Evolutionary conservation across 2,797 vertebrate species (phyloP).

Genomic region (Gallirallus australis): DNA sequence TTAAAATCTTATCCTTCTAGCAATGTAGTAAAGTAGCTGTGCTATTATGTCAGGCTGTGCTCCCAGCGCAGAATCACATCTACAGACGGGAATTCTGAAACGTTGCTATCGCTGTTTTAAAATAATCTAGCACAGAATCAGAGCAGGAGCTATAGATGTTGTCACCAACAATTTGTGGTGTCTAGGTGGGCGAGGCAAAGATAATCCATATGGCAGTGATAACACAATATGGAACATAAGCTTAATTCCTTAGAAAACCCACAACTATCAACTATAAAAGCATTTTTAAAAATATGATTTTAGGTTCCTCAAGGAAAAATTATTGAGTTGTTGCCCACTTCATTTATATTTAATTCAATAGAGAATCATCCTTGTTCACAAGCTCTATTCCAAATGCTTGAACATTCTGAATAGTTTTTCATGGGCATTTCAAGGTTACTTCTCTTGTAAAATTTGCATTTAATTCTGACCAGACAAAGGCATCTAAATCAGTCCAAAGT

Average conservation of each 20-base stretch:
- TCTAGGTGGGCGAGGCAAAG: slow-evolving; percentile 40
- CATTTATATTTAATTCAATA: slow-evolving; percentile 31
- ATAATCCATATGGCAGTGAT: slow-evolving; percentile 48
- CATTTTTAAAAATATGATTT: neutral
- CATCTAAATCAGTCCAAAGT: neutral
- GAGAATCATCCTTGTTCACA: neutral
- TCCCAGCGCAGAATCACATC: slow-evolving; percentile 7
- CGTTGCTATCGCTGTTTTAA: slow-evolving; percentile 19
- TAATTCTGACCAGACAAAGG: neutral
- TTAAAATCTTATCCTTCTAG: slow-evolving; percentile 44
- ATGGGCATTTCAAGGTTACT: neutral
- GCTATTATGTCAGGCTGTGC: neutral
- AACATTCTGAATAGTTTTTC: neutral
- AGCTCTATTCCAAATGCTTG: neutral
- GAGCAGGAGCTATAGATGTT: slow-evolving; percentile 9
- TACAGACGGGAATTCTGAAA: neutral
- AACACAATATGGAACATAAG: slow-evolving; percentile 31
- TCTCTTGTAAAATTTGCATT: slow-evolving; percentile 23
- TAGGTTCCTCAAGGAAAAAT: neutral
- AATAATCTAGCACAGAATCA: slow-evolving; percentile 44
- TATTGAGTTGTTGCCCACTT: slow-evolving; percentile 8
- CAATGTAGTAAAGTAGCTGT: neutral
- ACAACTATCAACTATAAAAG: neutral
- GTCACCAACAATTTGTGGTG: slow-evolving; percentile 35
- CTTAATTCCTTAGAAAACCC: slow-evolving; percentile 33